Base-by-base conservation (phyloP, 1,140 invertebrate species). In the Ganaspis sp. region DNA sequence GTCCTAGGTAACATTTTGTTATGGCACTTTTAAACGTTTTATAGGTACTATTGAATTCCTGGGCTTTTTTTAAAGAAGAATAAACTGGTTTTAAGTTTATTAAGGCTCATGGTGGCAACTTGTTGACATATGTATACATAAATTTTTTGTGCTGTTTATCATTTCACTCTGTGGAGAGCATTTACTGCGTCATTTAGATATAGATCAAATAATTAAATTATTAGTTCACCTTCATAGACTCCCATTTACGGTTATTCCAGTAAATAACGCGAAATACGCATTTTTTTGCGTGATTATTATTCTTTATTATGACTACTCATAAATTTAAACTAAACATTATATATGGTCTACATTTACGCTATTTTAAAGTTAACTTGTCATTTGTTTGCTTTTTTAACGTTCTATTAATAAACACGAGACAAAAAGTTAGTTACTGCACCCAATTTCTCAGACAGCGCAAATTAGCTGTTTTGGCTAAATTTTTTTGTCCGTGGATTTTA, bases 31-130 rank as follows among this genome's bases (percentile, higher is more conserved):
- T n/a, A 64, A 23, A n/a, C 15, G 0, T 29, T 64, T 64, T 34
- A n/a, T 49, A 17, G n/a, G 8, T 49, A 17, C n/a, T 29, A 34
- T 29, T 64, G 58, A 26, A 29, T n/a, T 15, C 15, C 2, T 34
- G 2, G 29, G 26, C 1, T 64, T 29, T 29, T 29, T 64, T 34
- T 29, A 64, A 64, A n/a, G 58, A 64, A 15, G 26, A 64, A 64
- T 64, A 64, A 64, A 64, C 58, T 64, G 26, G 58, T 64, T 64
- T 64, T 49, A 2, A 49, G n/a, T n/a, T n/a, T 49, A 49, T 58
- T 29, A 26, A 58, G 15, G 21, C 53, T 58, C 23, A 4, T 15
- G 15, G 23, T 5, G 12, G 23, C 23, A 64, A 64, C 4, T 26
- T 58, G 54, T 5, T 29, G 58, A 34, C 9, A 64, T 64, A 49